Evolutionary conservation across 2,888 invertebrate species (phyloP).

Genomic region (Eledona agricola): DNA sequence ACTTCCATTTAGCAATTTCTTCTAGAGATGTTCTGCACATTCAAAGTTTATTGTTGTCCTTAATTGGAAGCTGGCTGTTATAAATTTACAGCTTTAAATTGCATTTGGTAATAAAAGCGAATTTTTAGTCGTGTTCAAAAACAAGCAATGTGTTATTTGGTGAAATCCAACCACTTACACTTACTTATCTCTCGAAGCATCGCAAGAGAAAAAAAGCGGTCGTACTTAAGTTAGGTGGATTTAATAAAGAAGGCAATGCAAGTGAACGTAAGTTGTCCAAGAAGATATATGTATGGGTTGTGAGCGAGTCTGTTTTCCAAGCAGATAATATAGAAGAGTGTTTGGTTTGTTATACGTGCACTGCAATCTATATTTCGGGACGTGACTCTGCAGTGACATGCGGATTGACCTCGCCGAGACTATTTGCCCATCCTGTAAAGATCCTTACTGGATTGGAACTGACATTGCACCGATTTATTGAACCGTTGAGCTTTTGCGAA

Average conservation of each 20-base stretch:
- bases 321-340: conserved; percentile 9
- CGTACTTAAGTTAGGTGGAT: conserved; percentile 10
- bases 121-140: too few relatives aligned
- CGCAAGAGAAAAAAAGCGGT: too few relatives aligned
- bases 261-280: conserved; percentile 12
- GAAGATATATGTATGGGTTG: conserved; percentile 10
- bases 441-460: background rate
- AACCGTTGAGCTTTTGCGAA: background rate
- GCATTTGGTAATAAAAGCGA: too few relatives aligned
- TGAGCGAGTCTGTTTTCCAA: conserved; percentile 7
- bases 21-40: too few relatives aligned
- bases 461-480: conserved; percentile 1
- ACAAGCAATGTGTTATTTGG: too few relatives aligned
- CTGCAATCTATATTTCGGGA: conserved; percentile 50
- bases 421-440: conserved; percentile 14
- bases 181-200: too few relatives aligned
- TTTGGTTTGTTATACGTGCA: conserved; percentile 39
- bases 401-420: conserved; percentile 35
- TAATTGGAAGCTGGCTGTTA: too few relatives aligned
- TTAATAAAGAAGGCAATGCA: conserved; percentile 18
- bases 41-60: too few relatives aligned
- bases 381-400: conserved; percentile 47
- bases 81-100: too few relatives aligned
- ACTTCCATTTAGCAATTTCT: too few relatives aligned
- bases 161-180: too few relatives aligned